Conservation (phyloP, 2,113 vertebrate species). For the Gymnorhina tibicen region DNA sequence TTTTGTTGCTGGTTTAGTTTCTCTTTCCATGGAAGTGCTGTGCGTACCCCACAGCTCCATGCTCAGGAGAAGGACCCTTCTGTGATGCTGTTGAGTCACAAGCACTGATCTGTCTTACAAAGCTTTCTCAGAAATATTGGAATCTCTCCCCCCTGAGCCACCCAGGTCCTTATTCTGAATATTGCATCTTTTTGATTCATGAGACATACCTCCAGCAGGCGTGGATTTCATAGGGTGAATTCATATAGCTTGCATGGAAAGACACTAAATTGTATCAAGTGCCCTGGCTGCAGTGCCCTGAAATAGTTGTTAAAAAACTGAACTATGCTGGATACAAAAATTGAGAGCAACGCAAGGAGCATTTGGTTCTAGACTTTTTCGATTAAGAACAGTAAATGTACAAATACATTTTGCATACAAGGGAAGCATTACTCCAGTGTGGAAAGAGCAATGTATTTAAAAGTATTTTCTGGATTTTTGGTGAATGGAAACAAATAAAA, state of each 20-base stretch:
- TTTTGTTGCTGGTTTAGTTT: background rate
- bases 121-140: background rate
- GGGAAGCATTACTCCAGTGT: background rate
- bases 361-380: background rate
- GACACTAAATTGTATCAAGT: background rate
- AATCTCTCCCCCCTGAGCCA: background rate
- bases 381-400: background rate
- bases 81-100: fast-evolving
- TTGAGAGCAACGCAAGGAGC: background rate
- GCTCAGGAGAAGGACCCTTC: background rate
- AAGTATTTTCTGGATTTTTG: background rate
- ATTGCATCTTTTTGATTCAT: background rate
- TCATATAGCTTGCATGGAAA: background rate
- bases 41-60: background rate
- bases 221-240: background rate
- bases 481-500: background rate
- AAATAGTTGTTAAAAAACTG: background rate
- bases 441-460: background rate
- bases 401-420: background rate
- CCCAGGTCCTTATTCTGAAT: background rate
- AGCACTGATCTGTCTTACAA: background rate
- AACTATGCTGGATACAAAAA: background rate
- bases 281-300: background rate
- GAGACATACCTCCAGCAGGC: background rate
- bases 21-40: background rate